Conservation (phyloP, 53 echinoderm and acorn worm species). For the Antedon mediterranea region DNA sequence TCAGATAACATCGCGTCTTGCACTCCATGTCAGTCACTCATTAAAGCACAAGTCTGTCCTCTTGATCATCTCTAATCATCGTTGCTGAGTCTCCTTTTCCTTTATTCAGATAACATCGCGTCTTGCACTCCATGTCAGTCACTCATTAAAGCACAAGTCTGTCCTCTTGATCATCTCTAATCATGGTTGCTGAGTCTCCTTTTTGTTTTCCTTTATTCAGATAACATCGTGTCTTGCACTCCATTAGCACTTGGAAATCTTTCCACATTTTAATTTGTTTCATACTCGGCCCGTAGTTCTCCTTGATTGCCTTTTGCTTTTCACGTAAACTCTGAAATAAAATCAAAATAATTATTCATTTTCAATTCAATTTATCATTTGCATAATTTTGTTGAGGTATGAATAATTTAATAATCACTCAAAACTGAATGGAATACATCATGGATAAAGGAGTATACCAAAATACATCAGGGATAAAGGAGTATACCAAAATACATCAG, state of each 20-base stretch:
- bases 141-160: slow-evolving; percentile 39
- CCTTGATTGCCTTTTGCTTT: slow-evolving; percentile 86
- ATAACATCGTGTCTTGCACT: slow-evolving; percentile 81
- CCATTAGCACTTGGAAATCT: slow-evolving; percentile 87
- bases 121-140: no score
- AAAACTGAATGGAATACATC: neutral
- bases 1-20: slow-evolving; percentile 67
- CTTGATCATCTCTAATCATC: slow-evolving; percentile 58
- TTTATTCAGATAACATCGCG: no score
- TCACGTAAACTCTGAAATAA: slow-evolving; percentile 94
- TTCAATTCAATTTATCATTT: neutral
- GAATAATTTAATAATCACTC: neutral
- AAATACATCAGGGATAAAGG: no score
- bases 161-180: slow-evolving; percentile 75
- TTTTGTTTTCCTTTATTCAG: slow-evolving; percentile 14
- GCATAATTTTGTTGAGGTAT: neutral
- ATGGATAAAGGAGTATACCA: no score
- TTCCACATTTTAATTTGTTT: slow-evolving; percentile 99
- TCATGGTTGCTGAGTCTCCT: slow-evolving; percentile 37
- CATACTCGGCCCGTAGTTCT: slow-evolving; percentile 97
- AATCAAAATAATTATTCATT: neutral
- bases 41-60: slow-evolving; percentile 67
- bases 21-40: slow-evolving; percentile 43
- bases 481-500: no score
- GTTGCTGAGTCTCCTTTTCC: slow-evolving; percentile 30